phyloP scores from a whole-genome alignment of 1,140 invertebrate species.

The Drosophila miranda region DNA sequence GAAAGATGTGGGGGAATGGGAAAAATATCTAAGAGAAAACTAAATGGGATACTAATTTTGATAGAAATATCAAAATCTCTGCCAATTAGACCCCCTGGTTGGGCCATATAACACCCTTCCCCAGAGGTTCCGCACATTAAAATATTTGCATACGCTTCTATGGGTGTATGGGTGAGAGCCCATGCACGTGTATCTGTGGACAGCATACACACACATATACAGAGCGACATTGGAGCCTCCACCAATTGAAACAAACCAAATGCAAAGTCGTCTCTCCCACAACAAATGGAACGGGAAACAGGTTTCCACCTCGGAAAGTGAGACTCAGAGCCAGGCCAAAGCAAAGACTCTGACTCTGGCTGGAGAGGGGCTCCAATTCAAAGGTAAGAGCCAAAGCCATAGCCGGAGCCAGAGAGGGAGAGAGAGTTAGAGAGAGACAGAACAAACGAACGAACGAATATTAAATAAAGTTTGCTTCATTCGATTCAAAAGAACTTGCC shows the following conservation, averaged over 20 bases:
- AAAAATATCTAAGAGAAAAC: background rate
- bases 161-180: slow-evolving; percentile 25
- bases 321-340: slow-evolving; percentile 9
- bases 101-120: slow-evolving; percentile 45
- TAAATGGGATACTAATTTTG: background rate
- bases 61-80: slow-evolving; percentile 8
- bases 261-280: slow-evolving; percentile 77
- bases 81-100: slow-evolving; percentile 6
- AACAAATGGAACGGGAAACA: slow-evolving; percentile 70
- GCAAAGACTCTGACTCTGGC: slow-evolving; percentile 8
- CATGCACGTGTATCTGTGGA: slow-evolving; percentile 38
- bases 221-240: slow-evolving; percentile 54
- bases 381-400: slow-evolving; percentile 3
- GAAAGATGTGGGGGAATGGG: background rate
- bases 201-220: slow-evolving; percentile 27
- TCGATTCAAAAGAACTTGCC: slow-evolving; percentile 77
- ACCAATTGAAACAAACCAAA: slow-evolving; percentile 80
- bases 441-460: slow-evolving; percentile 46
- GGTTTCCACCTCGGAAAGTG: slow-evolving; percentile 53
- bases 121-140: slow-evolving; percentile 55
- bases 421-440: background rate
- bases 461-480: slow-evolving; percentile 77
- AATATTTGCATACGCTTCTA: slow-evolving; percentile 65
- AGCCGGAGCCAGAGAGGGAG: background rate
- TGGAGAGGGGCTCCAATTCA: no score